phyloP scores from a whole-genome alignment of 2,888 invertebrate genomes.

The Tanypteryx hageni region DNA sequence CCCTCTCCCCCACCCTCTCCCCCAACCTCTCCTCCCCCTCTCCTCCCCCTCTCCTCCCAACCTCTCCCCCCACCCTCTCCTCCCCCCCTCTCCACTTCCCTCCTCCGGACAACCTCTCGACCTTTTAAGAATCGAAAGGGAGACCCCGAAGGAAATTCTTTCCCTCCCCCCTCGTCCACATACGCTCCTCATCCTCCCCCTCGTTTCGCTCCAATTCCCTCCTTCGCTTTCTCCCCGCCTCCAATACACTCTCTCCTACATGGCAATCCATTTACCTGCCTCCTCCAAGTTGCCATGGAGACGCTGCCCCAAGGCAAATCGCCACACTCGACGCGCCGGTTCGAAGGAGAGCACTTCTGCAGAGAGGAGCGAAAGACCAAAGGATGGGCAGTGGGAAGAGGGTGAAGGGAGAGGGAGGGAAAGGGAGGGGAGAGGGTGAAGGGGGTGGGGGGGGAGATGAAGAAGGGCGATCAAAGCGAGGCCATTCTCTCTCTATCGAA shows the following conservation, averaged over 20 bases:
- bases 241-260: not conserved
- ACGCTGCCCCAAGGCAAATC: slow-evolving; percentile 36
- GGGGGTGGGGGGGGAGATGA: no score
- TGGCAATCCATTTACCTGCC: not conserved
- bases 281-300: slow-evolving; percentile 34
- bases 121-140: slow-evolving; percentile 18
- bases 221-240: not conserved
- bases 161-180: not conserved
- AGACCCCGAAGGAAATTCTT: not conserved
- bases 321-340: not conserved
- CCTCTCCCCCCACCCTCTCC: not conserved
- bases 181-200: not conserved
- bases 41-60: no score
- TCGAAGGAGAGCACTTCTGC: not conserved
- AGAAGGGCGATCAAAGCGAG: no score
- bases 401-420: no score
- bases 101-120: not conserved
- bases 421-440: no score
- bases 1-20: no score
- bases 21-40: not conserved
- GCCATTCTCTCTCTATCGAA: no score
- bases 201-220: not conserved
- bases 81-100: not conserved
- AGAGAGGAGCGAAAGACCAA: not conserved
- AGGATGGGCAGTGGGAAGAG: not conserved